Evolutionary conservation across 2,888 invertebrate genomes (phyloP), one percentile per base, ranked within the genome.

Genomic region (Ochlodes sylvanus): DNA sequence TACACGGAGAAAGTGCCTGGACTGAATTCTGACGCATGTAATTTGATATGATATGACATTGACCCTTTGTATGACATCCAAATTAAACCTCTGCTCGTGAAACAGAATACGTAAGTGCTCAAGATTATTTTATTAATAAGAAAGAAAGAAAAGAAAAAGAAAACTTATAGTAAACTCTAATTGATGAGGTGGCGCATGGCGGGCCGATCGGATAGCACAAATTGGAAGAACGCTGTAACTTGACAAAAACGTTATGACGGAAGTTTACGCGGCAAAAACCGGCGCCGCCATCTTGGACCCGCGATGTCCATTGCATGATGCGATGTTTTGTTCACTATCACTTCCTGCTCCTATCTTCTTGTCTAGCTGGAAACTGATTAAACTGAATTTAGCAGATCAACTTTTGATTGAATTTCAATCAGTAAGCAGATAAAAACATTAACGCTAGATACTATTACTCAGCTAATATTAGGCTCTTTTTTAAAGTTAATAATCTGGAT

Each of bases 211-310:
- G 61, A 68, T 69, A 52, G 14, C 52, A 52, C 14, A 52, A 21
- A 52, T 52, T 27, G 52, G 52, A 69, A 72, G 68, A 71, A 72
- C 67, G 68, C 52, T n/a, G 34, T 42, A 67, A 72, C 71, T 70
- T 61, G 67, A 71, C 72, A 80, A 83, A 80, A 82, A 81, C 79
- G 60, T 77, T 79, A 81, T 80, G 74, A 78, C 75, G 72, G 74
- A 83, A 82, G 75, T 83, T 83, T 79, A 70, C 41, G 66, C 52
- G 69, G 71, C 77, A 80, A 80, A 81, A 83, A 78, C 72, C 72
- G 70, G 55, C 61, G 71, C 71, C 77, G 77, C 70, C 75, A 75
- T 76, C 73, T 76, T 77, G 75, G 67, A 67, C 65, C 63, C 70
- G 38, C 32, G 66, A 41, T 66, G 66, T 66, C 66, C 60, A 66